Evolutionary conservation across 2,113 vertebrate species (phyloP), one percentile per base, ranked within the genome.

Genomic region (Tragulus kanchil): DNA sequence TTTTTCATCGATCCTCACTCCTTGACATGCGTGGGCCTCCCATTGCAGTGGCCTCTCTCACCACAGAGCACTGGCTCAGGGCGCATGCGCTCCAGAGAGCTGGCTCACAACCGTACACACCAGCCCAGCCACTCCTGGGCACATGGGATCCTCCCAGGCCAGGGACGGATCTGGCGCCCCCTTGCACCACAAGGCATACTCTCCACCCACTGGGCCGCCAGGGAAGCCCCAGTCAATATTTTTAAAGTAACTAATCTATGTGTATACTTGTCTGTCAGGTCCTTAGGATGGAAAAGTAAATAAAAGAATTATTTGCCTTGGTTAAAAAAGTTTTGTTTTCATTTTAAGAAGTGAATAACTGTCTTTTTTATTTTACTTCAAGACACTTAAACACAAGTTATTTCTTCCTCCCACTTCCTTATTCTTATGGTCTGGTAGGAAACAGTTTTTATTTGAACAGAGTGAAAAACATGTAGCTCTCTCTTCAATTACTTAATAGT

Each of bases 401-500:
- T 50, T 64, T 73, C 48, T 85, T 95, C 8, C n/a, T n/a, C n/a
- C n/a, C n/a, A 71, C 64, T 71, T 45, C 16, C 25, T 85, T 25
- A 67, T 16, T 94, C 25, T 82, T 23, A 62, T 13, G n/a, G 61
- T 78, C 71, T 42, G 65, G 61, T 1, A n/a, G 81, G 12, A 85
- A 45, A 85, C 52, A 78, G 67, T 78, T 85, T 69, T 85, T 90
- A 61, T 36, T 79, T 67, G 52, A 67, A 65, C n/a, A 75, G 50
- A 52, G 23, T 59, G 42, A 61, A 85, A 78, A 78, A 95, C 25
- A 59, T 59, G 65, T 71, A 28, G 4, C 50, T 23, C 21, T 67
- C 26, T 93, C 54, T 93, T 93, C 67, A 92, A 28, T 88, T 84
- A 79, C 19, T 91, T 81, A 67, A 58, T 15, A 94, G 62, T 92